phyloP scores from a whole-genome alignment of 2,113 vertebrate species.

The Tupaia tana region DNA sequence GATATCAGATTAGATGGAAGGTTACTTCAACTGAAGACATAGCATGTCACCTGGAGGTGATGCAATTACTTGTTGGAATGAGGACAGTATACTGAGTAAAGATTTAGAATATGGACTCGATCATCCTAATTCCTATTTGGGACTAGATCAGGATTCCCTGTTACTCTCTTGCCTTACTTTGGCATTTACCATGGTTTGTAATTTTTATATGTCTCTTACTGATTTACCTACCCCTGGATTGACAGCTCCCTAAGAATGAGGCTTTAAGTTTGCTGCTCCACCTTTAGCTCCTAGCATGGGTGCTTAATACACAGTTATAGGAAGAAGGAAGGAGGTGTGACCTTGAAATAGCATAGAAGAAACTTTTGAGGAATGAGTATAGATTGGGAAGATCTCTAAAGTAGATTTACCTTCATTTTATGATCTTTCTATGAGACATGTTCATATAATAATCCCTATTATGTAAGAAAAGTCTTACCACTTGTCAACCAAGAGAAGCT shows the following conservation, averaged over 20 bases:
- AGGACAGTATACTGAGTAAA: background rate
- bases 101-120: background rate
- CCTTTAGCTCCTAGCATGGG: background rate
- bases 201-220: background rate
- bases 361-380: background rate
- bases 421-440: background rate
- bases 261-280: background rate
- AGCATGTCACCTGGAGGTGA: background rate
- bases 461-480: background rate
- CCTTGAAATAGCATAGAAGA: background rate
- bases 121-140: background rate
- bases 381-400: background rate
- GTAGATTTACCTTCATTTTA: background rate
- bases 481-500: background rate
- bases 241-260: background rate
- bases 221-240: background rate
- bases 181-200: constrained; percentile 13
- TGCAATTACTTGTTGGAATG: background rate
- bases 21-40: background rate
- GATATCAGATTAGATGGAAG: background rate
- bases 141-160: background rate
- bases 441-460: background rate
- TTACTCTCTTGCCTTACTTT: background rate
- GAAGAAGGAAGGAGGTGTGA: background rate
- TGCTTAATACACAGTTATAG: background rate